phyloP scores from a whole-genome alignment of 2,113 vertebrate genomes.

The Accipiter virgatus region DNA sequence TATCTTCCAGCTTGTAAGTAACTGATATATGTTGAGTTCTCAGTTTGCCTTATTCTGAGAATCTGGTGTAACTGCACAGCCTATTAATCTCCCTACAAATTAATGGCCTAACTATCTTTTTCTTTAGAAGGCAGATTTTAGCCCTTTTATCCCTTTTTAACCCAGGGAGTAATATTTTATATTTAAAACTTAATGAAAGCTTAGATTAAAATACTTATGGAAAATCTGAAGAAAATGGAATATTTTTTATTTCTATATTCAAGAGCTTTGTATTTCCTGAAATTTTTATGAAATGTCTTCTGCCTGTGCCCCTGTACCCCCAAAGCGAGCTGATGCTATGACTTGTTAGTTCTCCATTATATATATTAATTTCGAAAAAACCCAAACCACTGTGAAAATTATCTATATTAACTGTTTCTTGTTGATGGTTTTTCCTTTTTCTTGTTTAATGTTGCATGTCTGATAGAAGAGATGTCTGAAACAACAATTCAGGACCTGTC shows the following conservation, averaged over 20 bases:
- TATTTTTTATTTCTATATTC: background rate
- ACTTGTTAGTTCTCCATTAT: background rate
- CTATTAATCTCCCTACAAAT: background rate
- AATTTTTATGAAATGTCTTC: background rate
- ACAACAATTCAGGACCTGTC: background rate
- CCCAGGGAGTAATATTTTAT: background rate
- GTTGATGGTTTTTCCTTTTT: background rate
- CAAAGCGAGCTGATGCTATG: background rate
- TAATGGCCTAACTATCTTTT: background rate
- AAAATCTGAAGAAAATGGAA: background rate
- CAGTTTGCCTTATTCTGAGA: background rate
- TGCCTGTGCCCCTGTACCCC: background rate
- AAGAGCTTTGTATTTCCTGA: background rate
- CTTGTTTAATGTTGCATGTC: background rate
- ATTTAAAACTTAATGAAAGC: background rate
- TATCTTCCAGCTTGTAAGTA: background rate
- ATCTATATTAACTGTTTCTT: background rate
- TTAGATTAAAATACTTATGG: background rate
- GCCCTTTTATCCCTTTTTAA: background rate
- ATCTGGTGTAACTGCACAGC: background rate
- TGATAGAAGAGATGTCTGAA: background rate
- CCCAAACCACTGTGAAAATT: background rate
- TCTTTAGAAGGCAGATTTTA: slow-evolving; percentile 2
- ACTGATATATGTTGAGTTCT: background rate
- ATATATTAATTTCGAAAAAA: background rate